Evolutionary conservation across 1,140 invertebrate genomes (phyloP).

Genomic region (Polyergus mexicanus): DNA sequence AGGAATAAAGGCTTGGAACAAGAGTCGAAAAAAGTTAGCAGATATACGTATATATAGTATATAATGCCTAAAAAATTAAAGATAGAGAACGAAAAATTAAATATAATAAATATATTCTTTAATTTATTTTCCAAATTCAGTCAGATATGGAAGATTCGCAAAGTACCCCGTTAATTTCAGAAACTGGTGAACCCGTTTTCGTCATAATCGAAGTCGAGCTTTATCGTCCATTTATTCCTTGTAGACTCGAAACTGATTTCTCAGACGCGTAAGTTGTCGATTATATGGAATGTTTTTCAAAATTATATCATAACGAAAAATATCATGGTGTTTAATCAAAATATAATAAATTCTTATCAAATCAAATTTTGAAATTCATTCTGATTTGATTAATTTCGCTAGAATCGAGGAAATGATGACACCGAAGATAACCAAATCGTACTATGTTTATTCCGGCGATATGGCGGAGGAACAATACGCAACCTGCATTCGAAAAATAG

Average conservation of each 20-base stretch:
- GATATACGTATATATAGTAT: background rate
- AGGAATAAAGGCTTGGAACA: conserved; percentile 24
- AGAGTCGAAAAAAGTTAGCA: conserved; percentile 55
- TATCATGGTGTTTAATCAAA: background rate
- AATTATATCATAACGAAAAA: background rate
- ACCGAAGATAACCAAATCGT: background rate
- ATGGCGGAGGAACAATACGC: conserved; percentile 72
- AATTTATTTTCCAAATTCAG: background rate
- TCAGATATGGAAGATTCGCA: conserved; percentile 9
- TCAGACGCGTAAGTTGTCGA: conserved; percentile 60
- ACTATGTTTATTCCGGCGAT: conserved; percentile 71
- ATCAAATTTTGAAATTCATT: background rate
- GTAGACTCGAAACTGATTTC: conserved; percentile 63
- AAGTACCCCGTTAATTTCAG: conserved; percentile 54
- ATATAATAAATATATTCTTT: background rate
- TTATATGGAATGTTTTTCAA: too few species aligned
- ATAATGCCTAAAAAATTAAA: background rate
- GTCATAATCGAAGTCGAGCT: conserved; percentile 77
- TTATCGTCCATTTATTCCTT: conserved; percentile 61
- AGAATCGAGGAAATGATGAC: conserved; percentile 61
- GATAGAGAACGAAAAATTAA: too few species aligned
- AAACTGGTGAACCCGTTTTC: conserved; percentile 70
- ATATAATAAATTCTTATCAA: background rate
- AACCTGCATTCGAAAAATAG: conserved; percentile 70
- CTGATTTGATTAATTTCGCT: background rate